Conservation (phyloP, 1,140 invertebrate species). For the Scylla paramamosain region DNA sequence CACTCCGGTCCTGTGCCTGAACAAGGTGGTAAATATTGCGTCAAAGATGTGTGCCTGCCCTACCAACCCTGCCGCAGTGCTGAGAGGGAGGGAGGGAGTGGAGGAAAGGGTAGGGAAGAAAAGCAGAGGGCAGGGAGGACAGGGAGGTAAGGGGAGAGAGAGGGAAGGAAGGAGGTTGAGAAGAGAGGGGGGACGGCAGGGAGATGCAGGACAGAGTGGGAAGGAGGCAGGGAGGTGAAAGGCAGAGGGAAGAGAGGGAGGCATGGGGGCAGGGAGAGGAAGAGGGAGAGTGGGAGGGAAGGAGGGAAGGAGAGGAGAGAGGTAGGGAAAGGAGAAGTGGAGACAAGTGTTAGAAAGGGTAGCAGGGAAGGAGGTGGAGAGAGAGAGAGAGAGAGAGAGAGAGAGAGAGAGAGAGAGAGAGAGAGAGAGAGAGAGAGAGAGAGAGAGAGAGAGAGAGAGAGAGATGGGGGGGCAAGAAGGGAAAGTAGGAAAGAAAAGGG, state of each 20-base stretch:
- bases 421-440: neutral
- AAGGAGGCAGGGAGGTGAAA: neutral
- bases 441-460: neutral
- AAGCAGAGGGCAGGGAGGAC: neutral
- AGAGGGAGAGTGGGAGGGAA: neutral
- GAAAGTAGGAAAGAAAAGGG: neutral
- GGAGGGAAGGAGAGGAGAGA: neutral
- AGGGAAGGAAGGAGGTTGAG: neutral
- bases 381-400: neutral
- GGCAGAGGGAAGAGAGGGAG: neutral
- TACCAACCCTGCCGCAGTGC: neutral
- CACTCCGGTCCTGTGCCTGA: neutral
- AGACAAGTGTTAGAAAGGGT: neutral
- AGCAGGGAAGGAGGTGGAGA: neutral
- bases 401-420: neutral
- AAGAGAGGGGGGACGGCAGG: neutral
- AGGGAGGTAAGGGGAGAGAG: neutral
- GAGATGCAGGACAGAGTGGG: neutral
- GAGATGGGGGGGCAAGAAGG: neutral
- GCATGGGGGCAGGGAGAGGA: neutral
- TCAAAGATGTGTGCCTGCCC: neutral
- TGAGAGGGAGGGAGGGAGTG: neutral
- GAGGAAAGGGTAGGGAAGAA: neutral
- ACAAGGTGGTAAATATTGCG: neutral
- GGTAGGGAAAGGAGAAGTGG: neutral